Evolutionary conservation across 1,140 invertebrate species (phyloP), one percentile per base, ranked within the genome.

Genomic region (Cydia strobilella): DNA sequence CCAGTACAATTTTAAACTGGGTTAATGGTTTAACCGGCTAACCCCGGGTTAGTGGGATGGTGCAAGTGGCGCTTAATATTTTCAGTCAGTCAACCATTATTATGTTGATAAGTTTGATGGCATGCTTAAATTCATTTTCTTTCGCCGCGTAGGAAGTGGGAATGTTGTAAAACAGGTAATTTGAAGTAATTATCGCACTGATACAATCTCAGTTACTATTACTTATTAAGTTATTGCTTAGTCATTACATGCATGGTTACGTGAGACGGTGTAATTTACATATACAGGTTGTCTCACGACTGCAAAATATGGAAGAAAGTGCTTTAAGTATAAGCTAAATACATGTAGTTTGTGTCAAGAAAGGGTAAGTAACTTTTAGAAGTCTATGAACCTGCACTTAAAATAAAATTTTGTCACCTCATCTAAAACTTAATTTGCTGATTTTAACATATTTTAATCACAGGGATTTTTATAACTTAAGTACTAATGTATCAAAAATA

Each of bases 181-280:
- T 66, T 75, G 72, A 63, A 48, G 63, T 78, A 71, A 76, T 78
- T 35, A 51, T 69, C 74, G 25, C 35, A 6, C 73, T 74, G 72
- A 71, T 77, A 66, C 35, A 20, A 48, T 51, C 45, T 76, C 66
- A 23, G 18, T 59, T 59, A 59, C 54, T 23, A 59, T 20, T 59
- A 59, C 18, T 59, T 10, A 59, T 59, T 59, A 59, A 59, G 54
- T 59, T 59, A 59, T 59, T 59, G 54, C 54, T 23, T 59, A 59
- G 54, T 59, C 20, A 59, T 23, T 59, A 20, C 54, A 59, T 23
- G 54, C 54, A 59, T 59, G 54, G 18, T 59, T 59, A 59, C 54
- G 20, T 59, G 54, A 51, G 15, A 20, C 20, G 23, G 54, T 59
- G 9, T 23, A 59, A 54, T 54, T 54, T 54, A 23, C 20, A 59